These are phyloP conservation scores for Pristionchus japonicus DNA, from an alignment of 2,888 invertebrate genomes.

Conservation along the genomic window DNA sequence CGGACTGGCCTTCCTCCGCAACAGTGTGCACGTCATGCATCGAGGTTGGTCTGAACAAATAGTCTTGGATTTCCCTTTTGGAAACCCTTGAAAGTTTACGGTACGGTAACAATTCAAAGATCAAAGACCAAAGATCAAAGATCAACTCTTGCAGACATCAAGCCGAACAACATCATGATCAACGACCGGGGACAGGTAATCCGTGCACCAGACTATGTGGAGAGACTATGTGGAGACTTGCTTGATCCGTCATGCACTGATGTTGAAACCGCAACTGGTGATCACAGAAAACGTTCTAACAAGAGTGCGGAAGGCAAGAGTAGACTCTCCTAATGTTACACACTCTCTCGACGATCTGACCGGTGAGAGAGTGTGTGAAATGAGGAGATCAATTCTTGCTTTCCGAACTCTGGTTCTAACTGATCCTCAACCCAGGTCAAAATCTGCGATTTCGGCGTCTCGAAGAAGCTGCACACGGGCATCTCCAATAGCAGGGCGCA, in stretches of 20 bases:
- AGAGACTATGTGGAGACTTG: no score
- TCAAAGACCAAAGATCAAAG: neutral
- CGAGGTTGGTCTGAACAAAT: neutral
- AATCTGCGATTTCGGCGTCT: conserved; percentile 98
- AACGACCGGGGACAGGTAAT: conserved; percentile 89
- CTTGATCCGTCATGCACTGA: no score
- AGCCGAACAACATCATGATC: conserved; percentile 96
- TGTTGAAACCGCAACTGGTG: no score
- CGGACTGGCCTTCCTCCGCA: neutral
- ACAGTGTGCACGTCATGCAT: neutral
- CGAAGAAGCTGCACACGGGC: conserved; percentile 96
- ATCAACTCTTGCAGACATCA: conserved; percentile 84
- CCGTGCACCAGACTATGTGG: no score
- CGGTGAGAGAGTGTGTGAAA: no score
- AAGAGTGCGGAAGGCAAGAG: no score
- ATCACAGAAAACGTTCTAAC: neutral
- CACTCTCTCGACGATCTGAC: no score
- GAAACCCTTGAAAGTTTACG: no score
- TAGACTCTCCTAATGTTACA: no score
- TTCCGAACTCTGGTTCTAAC: neutral
- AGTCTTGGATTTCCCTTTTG: no score
- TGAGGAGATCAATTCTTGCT: no score
- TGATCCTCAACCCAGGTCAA: conserved; percentile 82
- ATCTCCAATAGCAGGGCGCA: conserved; percentile 99
- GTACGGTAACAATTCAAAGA: no score